Evolutionary conservation across 2,888 invertebrate species (phyloP).

Genomic region (Halictus ligatus): DNA sequence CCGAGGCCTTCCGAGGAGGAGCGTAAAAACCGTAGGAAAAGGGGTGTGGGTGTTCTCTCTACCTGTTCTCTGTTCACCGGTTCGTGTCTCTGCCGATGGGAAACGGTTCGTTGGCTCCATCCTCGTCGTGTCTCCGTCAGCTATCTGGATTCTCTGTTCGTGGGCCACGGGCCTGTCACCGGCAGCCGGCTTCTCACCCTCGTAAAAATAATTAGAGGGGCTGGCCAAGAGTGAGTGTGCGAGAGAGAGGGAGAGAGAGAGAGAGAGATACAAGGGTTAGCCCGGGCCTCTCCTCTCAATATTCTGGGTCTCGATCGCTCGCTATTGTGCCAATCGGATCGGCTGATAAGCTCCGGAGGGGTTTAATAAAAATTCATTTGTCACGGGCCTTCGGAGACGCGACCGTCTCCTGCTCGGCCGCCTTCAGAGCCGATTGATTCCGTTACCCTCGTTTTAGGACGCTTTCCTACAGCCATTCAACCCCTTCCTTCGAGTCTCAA

Average conservation of each 20-base stretch:
- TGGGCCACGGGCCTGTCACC: constrained; percentile 74
- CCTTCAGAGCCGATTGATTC: constrained; percentile 32
- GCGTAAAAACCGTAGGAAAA: constrained; percentile 56
- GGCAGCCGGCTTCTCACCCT: constrained; percentile 80
- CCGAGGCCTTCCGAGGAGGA: constrained; percentile 48
- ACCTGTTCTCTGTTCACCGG: constrained; percentile 52
- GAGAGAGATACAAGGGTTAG: constrained; percentile 17
- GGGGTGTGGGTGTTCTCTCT: constrained; percentile 40
- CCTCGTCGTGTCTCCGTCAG: constrained; percentile 67
- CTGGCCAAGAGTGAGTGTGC: constrained; percentile 17
- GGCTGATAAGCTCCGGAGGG: constrained; percentile 78
- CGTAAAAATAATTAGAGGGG: constrained; percentile 82
- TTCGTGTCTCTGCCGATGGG: constrained; percentile 54
- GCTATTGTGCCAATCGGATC: constrained; percentile 80
- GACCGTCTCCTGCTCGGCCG: constrained; percentile 23
- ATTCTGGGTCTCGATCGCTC: constrained; percentile 60
- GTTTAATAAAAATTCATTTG: constrained; percentile 82
- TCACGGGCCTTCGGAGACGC: constrained; percentile 61
- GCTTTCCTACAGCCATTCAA: neutral
- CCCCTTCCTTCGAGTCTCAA: neutral
- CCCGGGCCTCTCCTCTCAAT: constrained; percentile 38
- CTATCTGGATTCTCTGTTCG: constrained; percentile 50
- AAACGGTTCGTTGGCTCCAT: constrained; percentile 58
- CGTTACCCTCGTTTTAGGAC: neutral
- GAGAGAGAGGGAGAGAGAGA: constrained; percentile 9